phyloP scores from a whole-genome alignment of 1,140 invertebrate species.

The Papilio helenus region DNA sequence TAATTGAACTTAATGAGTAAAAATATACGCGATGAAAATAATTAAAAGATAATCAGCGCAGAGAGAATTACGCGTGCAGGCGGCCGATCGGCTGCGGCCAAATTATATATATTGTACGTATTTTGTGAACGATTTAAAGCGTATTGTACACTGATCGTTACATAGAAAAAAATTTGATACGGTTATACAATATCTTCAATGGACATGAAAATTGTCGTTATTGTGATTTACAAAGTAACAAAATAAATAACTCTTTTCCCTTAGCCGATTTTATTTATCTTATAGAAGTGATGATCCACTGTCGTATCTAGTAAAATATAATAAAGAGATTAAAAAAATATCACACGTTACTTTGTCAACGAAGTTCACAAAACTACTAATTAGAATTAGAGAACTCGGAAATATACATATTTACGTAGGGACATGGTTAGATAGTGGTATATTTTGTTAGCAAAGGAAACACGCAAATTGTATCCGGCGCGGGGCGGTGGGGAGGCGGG shows the following conservation, averaged over 20 bases:
- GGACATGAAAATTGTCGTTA: not conserved
- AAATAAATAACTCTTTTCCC: too few species aligned
- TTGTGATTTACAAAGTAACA: too few species aligned
- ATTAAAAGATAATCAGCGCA: constrained; percentile 21
- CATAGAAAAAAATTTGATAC: not conserved
- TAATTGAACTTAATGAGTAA: constrained; percentile 18
- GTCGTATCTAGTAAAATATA: not conserved
- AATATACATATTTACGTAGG: not conserved
- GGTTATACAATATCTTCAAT: not conserved
- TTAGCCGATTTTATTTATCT: too few species aligned
- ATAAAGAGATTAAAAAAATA: too few species aligned
- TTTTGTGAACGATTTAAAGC: not conserved
- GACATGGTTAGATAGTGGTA: not conserved
- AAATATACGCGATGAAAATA: constrained; percentile 21
- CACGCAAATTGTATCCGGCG: constrained; percentile 1
- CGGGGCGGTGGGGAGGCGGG: not conserved
- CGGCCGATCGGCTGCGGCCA: constrained; percentile 4
- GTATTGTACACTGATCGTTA: not conserved
- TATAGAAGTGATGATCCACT: too few species aligned
- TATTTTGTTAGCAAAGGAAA: constrained; percentile 11
- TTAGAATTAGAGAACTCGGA: not conserved
- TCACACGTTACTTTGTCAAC: too few species aligned
- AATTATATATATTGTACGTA: constrained; percentile 19
- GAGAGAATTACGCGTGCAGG: not conserved
- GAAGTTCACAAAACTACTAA: not conserved